A percentile compares a stretch with the other conserved stretches of the same genome.
Conservation (phyloP, 2,888 invertebrate genomes). For the Aelia acuminata region DNA sequence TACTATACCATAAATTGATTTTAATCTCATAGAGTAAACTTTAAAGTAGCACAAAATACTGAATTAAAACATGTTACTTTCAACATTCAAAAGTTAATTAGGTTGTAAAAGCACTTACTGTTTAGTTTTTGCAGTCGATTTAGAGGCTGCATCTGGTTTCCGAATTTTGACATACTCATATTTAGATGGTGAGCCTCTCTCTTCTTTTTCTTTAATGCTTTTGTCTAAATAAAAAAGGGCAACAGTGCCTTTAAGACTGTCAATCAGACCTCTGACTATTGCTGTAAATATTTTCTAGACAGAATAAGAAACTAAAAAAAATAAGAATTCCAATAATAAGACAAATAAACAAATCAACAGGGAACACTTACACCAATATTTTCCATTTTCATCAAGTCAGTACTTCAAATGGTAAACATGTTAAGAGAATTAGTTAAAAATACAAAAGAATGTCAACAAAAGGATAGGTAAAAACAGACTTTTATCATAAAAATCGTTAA, state of each 20-base stretch:
- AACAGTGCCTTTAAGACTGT: slow-evolving; percentile 84
- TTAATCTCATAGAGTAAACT: neutral
- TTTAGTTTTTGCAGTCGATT: slow-evolving; percentile 69
- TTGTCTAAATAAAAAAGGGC: slow-evolving; percentile 85
- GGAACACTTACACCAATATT: slow-evolving; percentile 42
- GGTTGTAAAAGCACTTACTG: slow-evolving; percentile 71
- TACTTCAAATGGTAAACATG: neutral
- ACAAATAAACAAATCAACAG: neutral
- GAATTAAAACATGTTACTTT: neutral
- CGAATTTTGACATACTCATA: slow-evolving; percentile 52
- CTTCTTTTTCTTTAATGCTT: slow-evolving; percentile 77
- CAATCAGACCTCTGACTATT: slow-evolving; percentile 80
- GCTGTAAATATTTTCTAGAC: slow-evolving; percentile 78
- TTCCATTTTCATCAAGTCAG: slow-evolving; percentile 32
- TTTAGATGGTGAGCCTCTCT: slow-evolving; percentile 61
- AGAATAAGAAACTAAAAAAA: slow-evolving; percentile 62
- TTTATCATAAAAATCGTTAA: too few species aligned
- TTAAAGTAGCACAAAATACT: neutral
- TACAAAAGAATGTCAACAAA: neutral
- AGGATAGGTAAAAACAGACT: neutral
- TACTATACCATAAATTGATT: neutral
- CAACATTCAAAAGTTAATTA: neutral
- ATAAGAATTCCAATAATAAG: neutral
- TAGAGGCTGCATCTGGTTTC: slow-evolving; percentile 68
- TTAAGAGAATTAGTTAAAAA: slow-evolving; percentile 14